These are phyloP conservation scores for Drosophila neonasuta DNA, from an alignment of 2,888 invertebrate genomes.

Conservation along the genomic window DNA sequence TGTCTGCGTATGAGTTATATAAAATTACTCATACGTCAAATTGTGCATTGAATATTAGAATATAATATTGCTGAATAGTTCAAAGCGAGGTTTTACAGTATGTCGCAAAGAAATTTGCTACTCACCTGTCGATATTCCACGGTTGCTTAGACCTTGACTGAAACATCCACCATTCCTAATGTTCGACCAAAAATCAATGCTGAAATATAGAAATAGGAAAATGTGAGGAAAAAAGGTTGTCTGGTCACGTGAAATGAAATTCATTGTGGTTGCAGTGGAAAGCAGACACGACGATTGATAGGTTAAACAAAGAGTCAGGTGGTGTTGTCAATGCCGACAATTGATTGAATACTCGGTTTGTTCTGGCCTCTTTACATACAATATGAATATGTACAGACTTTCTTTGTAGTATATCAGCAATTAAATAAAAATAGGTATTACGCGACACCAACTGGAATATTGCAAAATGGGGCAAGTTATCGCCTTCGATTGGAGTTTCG, in stretches of 20 bases:
- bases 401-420: neutral
- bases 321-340: conserved; percentile 20
- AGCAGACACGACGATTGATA: conserved; percentile 5
- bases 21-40: neutral
- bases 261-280: neutral
- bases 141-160: conserved; percentile 17
- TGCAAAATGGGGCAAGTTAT: conserved; percentile 8
- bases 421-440: conserved; percentile 4
- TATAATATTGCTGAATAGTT: neutral
- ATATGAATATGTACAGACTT: conserved; percentile 3
- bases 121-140: conserved; percentile 34
- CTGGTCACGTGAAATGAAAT: conserved; percentile 19
- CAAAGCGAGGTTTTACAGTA: neutral
- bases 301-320: conserved; percentile 24
- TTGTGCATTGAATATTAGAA: neutral
- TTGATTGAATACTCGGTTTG: conserved; percentile 20
- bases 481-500: neutral
- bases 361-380: neutral
- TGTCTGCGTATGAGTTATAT: neutral
- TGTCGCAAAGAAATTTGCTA: neutral
- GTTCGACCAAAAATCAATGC: conserved; percentile 42
- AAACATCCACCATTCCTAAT: neutral
- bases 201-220: neutral
- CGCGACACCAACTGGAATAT: neutral
- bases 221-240: neutral